Evolutionary conservation across 2,113 vertebrate species (phyloP), one percentile per base, ranked within the genome.

Genomic region (Oostethus manadensis): DNA sequence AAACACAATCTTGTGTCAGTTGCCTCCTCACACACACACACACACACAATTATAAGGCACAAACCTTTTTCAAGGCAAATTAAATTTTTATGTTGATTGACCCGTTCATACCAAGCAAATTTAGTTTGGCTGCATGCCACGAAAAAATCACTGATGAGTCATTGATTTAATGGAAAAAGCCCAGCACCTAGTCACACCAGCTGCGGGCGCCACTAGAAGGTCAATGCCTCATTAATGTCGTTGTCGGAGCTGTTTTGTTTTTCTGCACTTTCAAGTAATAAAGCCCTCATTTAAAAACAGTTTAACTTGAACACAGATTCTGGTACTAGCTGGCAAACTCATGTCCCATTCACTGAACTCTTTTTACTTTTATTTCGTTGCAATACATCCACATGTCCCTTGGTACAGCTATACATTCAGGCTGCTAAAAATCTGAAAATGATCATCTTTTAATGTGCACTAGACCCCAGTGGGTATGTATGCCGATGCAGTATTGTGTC

Each of bases 151-250:
- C 62, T 77, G 77, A 80, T 82, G 72, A 82, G 55, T 75, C 65
- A 79, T 63, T 76, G 71, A 83, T 84, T 80, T 68, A 82, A 85
- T 76, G 50, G 53, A 68, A n/a, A 85, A 78, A 82, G 79, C 69
- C 58, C 69, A 85, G 80, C 77, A 72, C 53, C 80, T 77, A 63
- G 81, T 74, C 70, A 68, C 50, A 72, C 73, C 38, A 1, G 15
- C 78, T 61, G 74, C 21, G 3, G 60, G 72, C 68, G 56, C 75
- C 26, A 53, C 54, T 26, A 26, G 73, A 71, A 84, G 82, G 81
- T 83, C 76, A 78, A 20, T 33, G 49, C 44, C 70, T 86, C 74
- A 77, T 86, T 79, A 83, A 79, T 66, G 75, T 77, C 67, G 43
- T 7, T 23, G 51, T 54, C 78, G 74, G 73, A 69, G 59, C 38